Base-by-base conservation (phyloP, 2,797 vertebrate species). In the Enteromius paludinosus region DNA sequence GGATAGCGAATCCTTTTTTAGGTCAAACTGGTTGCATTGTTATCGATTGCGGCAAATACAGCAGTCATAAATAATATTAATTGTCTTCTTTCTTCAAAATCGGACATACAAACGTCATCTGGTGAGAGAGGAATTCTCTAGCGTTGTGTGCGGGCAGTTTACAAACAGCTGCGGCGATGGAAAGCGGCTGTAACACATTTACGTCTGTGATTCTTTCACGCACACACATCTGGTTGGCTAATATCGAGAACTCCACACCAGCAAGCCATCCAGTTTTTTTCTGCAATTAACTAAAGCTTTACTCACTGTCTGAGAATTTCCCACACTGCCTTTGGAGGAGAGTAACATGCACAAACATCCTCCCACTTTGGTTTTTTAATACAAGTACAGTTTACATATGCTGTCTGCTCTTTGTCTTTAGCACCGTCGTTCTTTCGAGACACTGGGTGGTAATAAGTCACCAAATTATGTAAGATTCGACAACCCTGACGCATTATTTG, bases 81-180 rank as follows among this genome's bases (percentile, higher is more conserved):
- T 62, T 75, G 41, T 73, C 25, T 64, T 28, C 33, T 41, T 43
- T 49, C 45, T 54, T 30, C 56, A 12, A 41, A 68, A 82, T 74
- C 43, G 28, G 79, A 83, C 54, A 56, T 68, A 74, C 65, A 77
- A 82, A 78, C 59, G 4, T 28, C 85, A 85, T 84, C 83, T 86
- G 87, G 83, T 56, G 64, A 74, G 41, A 38, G 52, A 61, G 72
- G 69, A 82, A 84, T 71, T 82, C 59, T 61, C 41, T 7, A 86
- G 52, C 56, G 54, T 59, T 86, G 83, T 87, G 85, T 86, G 83
- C 47, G 69, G 77, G 72, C 47, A 84, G 83, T 86, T 83, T 81
- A 59, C 77, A 76, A 86, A 83, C 85, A 86, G 85, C 83, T 87
- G 87, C 18, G 25, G 70, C 49, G 30, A 64, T 86, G 82, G 83